phyloP scores from a whole-genome alignment of 2,888 invertebrate species.

The Nephrotoma flavescens region DNA sequence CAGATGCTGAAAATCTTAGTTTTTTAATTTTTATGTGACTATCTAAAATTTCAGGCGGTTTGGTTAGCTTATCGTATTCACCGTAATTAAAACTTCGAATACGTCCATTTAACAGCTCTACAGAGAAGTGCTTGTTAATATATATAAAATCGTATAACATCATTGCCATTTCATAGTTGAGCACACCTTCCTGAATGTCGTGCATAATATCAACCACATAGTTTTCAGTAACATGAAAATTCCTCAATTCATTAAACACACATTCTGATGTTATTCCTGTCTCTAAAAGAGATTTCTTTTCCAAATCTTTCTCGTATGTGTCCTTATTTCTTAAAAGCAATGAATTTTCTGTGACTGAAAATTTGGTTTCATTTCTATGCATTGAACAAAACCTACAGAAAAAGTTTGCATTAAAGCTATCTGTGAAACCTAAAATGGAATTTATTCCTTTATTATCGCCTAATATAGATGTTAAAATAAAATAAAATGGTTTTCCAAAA shows the following conservation, averaged over 20 bases:
- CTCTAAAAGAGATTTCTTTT: neutral
- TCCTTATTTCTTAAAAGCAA: neutral
- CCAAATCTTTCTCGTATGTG: neutral
- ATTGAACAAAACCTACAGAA: constrained; percentile 7
- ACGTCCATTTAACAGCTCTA: neutral
- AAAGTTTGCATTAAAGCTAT: constrained; percentile 5
- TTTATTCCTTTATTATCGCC: constrained; percentile 8
- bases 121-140: neutral
- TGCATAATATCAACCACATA: neutral
- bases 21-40: neutral
- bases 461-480: neutral
- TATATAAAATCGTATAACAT: neutral
- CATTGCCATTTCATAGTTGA: neutral
- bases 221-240: neutral
- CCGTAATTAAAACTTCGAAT: neutral
- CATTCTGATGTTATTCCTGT: neutral
- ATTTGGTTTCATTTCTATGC: neutral
- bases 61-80: neutral
- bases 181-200: neutral
- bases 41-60: neutral
- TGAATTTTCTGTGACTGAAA: neutral
- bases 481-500: neutral
- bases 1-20: neutral
- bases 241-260: neutral
- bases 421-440: constrained; percentile 6